Percentiles rank a stretch among this genome's conserved stretches.
Evolutionary conservation across 2,113 vertebrate species (phyloP).

Genomic region (Raja brachyura): DNA sequence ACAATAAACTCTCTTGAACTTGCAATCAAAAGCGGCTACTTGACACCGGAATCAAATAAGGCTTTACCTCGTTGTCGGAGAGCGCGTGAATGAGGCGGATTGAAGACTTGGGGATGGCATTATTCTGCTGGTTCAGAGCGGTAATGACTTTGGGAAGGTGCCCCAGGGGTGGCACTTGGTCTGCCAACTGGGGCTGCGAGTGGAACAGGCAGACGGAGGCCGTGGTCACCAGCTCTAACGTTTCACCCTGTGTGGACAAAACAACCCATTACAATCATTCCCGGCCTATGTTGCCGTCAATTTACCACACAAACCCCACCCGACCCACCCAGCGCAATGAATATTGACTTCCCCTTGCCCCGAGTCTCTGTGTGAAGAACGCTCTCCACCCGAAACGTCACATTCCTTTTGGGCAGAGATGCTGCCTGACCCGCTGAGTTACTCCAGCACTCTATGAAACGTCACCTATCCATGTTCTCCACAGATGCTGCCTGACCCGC

Average conservation of each 20-base stretch:
- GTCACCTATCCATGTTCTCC: too few relatives aligned
- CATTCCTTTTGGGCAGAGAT: too few relatives aligned
- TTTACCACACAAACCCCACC: too few relatives aligned
- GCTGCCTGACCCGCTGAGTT: too few relatives aligned
- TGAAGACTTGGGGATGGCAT: constrained; percentile 85
- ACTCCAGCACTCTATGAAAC: too few relatives aligned
- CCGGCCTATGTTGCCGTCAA: too few relatives aligned
- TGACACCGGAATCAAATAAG: not conserved
- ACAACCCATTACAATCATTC: not conserved
- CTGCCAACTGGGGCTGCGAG: constrained; percentile 83
- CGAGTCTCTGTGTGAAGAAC: too few relatives aligned
- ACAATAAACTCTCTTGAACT: too few relatives aligned
- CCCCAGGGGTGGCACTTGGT: constrained; percentile 91
- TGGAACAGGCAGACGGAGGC: constrained; percentile 89
- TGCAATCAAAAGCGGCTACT: not conserved
- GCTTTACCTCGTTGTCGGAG: constrained; percentile 86
- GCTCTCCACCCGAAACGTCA: too few relatives aligned
- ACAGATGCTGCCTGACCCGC: too few relatives aligned
- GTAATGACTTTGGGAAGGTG: constrained; percentile 88
- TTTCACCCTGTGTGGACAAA: constrained; percentile 70
- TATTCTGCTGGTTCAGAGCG: constrained; percentile 91
- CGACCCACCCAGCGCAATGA: too few relatives aligned
- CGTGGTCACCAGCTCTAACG: constrained; percentile 86
- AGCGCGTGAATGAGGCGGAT: constrained; percentile 85
- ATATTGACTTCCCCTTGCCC: too few relatives aligned